Base-by-base conservation (phyloP, 2,888 invertebrate species). In the Drosophila flavopinicola region DNA sequence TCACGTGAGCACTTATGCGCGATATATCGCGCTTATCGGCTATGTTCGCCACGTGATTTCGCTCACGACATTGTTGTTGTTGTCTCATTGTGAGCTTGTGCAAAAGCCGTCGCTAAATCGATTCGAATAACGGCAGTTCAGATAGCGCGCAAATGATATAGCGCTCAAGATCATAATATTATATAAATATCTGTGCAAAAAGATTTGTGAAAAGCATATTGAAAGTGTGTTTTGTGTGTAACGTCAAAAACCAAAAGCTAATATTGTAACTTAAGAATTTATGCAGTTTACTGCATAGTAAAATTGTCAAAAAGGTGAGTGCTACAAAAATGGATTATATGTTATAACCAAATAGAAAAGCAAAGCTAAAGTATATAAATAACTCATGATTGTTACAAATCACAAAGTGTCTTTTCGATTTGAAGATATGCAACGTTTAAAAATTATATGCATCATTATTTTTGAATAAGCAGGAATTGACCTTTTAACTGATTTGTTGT, bases 71-170 rank as follows among this genome's bases (percentile, higher is more conserved):
- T 38, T 23, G 6, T 47, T 13, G 37, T 38, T 23, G 6, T 47
- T 13, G 37, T 23, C 39, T 15, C 20, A 6, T 20, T 35, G 32
- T 25, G 11, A 27, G 23, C 4, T 48, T 41, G 39, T 54, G 33
- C 5, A 47, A 75, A 58, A 49, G 72, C 73, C 76, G 76, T 70
- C 72, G 72, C 69, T 53, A 51, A 70, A 56, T 37, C 32, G 33
- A 7, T 24, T 17, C 11, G 39, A 33, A 57, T 29, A 64, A 63
- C 51, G 47, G 6, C 17, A 10, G 29, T 25, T 17, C 3, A 48
- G 13, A 57, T 15, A 39, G 44, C 42, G 47, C 13, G 39, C 25
- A 37, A 45, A 13, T 44, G 48, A 15, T 25, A 58, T 15, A 33
- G 32, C 42, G 39, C n/a, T 25, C 13, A 41, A 29, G n/a, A 45